Percentiles rank a stretch among this genome's conserved stretches.
phyloP scores from a whole-genome alignment of 2,113 vertebrate genomes.

The Erythrocebus patas region DNA sequence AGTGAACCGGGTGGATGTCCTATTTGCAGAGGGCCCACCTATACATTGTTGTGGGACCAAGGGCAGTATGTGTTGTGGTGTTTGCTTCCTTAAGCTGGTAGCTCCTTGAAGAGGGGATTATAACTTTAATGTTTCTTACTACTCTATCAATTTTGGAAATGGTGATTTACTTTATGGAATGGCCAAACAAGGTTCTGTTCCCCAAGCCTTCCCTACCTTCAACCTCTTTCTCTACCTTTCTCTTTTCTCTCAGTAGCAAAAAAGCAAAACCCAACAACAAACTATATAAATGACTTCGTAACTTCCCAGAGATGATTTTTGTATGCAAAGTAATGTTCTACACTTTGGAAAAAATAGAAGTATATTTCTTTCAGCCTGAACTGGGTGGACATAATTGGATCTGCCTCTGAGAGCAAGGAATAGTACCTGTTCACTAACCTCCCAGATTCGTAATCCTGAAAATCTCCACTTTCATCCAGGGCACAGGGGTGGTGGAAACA shows the following conservation, averaged over 20 bases:
- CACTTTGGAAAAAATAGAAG: background rate
- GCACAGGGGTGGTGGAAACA: rapidly evolving
- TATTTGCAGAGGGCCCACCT: background rate
- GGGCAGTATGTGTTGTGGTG: background rate
- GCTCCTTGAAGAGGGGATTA: background rate
- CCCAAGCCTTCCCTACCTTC: background rate
- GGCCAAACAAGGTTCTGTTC: background rate
- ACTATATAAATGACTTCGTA: background rate
- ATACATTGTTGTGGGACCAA: rapidly evolving
- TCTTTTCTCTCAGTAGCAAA: background rate
- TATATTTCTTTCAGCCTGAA: background rate
- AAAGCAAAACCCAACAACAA: background rate
- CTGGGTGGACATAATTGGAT: background rate
- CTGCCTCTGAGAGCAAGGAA: background rate
- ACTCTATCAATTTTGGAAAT: background rate
- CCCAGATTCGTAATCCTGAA: background rate
- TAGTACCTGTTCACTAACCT: background rate
- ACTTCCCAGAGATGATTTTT: background rate
- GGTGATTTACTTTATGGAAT: background rate
- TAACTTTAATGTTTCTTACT: background rate
- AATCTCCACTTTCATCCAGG: background rate
- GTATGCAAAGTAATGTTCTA: background rate
- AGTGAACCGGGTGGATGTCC: background rate
- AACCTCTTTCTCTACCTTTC: background rate
- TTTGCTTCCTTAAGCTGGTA: background rate